Percentiles rank a stretch among this genome's conserved stretches.
phyloP scores from a whole-genome alignment of 2,113 vertebrate genomes.

The Antennarius striatus region DNA sequence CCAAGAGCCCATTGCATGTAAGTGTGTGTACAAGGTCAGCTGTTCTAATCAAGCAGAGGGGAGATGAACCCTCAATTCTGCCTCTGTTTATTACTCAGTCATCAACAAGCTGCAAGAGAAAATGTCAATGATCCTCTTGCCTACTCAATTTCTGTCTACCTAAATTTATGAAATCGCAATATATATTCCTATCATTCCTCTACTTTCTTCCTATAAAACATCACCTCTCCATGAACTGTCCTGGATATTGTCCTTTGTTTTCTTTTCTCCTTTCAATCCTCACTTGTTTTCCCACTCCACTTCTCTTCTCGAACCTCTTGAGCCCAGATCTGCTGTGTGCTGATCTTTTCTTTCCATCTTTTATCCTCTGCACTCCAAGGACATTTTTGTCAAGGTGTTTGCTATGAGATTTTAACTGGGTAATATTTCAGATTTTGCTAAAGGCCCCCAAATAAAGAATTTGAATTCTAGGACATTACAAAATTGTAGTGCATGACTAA shows the following conservation, averaged over 20 bases:
- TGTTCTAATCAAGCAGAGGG: constrained; percentile 9
- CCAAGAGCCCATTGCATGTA: too few species aligned
- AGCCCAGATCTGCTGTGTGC: too few species aligned
- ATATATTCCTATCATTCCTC: not conserved
- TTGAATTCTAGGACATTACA: too few species aligned
- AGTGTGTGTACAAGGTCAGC: constrained; percentile 13
- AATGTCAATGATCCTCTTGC: not conserved
- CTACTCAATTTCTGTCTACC: not conserved
- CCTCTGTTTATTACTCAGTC: not conserved
- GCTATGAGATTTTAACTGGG: too few species aligned
- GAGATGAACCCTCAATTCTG: not conserved
- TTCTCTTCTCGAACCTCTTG: not conserved
- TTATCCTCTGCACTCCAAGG: too few species aligned
- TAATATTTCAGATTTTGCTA: too few species aligned
- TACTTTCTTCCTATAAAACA: not conserved
- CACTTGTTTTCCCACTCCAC: not conserved
- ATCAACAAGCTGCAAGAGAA: constrained; percentile 1
- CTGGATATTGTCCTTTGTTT: too few species aligned
- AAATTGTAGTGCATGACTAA: too few species aligned
- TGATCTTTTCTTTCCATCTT: not conserved
- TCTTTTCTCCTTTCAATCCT: not conserved
- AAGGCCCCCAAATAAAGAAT: too few species aligned
- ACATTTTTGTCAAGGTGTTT: too few species aligned
- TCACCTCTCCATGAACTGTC: not conserved
- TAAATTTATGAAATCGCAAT: too few species aligned